Conservation (phyloP, 2,797 vertebrate genomes). For the Enteromius radiatus region DNA sequence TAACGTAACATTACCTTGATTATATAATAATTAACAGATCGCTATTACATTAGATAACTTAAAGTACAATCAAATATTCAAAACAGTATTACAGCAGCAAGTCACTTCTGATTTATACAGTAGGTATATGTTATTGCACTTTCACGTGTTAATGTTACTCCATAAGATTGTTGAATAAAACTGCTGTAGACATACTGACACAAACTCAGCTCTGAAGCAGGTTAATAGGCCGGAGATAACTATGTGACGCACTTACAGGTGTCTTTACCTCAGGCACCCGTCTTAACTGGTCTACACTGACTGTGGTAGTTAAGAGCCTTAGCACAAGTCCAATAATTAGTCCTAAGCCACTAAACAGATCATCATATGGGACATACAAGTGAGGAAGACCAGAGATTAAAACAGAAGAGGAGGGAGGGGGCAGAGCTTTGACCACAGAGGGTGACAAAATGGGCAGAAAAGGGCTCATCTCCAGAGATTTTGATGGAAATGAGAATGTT, state of each 20-base stretch:
- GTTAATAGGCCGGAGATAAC: constrained; percentile 36
- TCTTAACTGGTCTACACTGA: constrained; percentile 36
- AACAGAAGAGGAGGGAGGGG: constrained; percentile 41
- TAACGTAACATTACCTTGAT: not conserved
- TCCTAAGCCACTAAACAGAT: constrained; percentile 67
- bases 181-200: constrained; percentile 24
- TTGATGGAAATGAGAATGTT: not conserved
- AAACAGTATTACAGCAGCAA: not conserved
- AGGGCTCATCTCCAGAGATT: not conserved
- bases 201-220: constrained; percentile 24
- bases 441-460: not conserved
- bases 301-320: constrained; percentile 69
- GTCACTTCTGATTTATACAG: not conserved
- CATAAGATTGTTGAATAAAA: not conserved
- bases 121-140: not conserved
- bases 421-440: constrained; percentile 12
- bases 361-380: constrained; percentile 46
- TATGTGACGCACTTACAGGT: constrained; percentile 48
- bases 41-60: not conserved
- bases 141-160: not conserved
- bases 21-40: not conserved
- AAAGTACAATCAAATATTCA: not conserved
- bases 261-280: constrained; percentile 42
- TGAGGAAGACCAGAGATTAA: constrained; percentile 61
- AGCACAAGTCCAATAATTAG: constrained; percentile 57